Base-by-base conservation (phyloP, 2,113 vertebrate species). In the Brachyhypopomus gauderio region DNA sequence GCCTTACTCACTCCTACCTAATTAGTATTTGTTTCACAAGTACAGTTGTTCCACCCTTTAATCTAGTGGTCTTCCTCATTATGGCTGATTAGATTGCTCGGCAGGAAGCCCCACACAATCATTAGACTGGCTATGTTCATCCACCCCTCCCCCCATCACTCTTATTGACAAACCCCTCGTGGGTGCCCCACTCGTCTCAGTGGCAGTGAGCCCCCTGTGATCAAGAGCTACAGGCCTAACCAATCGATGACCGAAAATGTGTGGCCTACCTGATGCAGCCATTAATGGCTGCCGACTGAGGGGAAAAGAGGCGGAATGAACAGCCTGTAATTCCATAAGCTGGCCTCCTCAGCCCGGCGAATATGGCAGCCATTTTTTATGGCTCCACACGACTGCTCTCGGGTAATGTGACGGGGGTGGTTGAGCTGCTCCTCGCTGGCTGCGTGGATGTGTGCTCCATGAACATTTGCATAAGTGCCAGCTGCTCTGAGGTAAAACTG, bases 401-500 rank as follows among this genome's bases (percentile, higher is more conserved):
- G 38, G 27, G 41, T 41, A 9, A 41, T 41, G 41, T 5, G 41
- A 41, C 12, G 16, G 17, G 27, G 23, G 64, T 45, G 36, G 6
- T 2, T 58, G 64, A 38, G 27, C 66, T 60, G 25, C 45, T 62
- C 34, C 30, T 17, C 74, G 23, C 36, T 78, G 63, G 8, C 9
- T 0, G 6, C 23, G 66, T n/a, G 67, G 16, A 78, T 52, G 56
- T 36, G 36, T 78, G 34, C 56, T 79, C 41, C 34, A 66, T 11
- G 56, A 56, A 71, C 6, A 71, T 78, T 59, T 78, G 25, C 77
- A 78, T 78, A 79, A 59, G 27, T 58, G 64, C 55, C 66, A 45
- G 41, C 41, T 59, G 23, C 77, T 11, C 38, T 8, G 16, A 14
- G 52, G 52, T 41, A 71, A 64, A 60, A 60, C 12, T 11, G 36